These are phyloP conservation scores for Lipophrys pholis DNA, from an alignment of 2,113 vertebrate genomes.

Conservation along the genomic window DNA sequence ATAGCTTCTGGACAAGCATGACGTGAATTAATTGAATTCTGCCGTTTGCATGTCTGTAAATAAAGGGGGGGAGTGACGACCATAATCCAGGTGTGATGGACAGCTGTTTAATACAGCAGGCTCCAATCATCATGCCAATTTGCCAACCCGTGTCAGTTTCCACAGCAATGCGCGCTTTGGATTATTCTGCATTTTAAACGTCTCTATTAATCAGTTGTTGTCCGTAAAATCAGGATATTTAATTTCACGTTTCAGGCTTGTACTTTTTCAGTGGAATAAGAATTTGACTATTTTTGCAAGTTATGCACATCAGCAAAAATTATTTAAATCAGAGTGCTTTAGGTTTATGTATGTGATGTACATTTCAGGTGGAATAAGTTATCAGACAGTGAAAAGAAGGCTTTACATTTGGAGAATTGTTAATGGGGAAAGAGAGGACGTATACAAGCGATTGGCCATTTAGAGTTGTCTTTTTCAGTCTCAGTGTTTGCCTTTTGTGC, in stretches of 20 bases:
- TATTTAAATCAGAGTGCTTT: conserved; percentile 18
- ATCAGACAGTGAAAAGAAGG: conserved; percentile 5
- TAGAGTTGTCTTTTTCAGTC: background rate
- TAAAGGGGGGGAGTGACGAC: background rate
- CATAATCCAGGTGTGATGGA: background rate
- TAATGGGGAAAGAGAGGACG: background rate
- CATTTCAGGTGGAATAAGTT: conserved; percentile 22
- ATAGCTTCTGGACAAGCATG: background rate
- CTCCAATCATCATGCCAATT: background rate
- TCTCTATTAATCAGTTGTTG: background rate
- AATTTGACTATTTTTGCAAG: conserved; percentile 13
- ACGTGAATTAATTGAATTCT: background rate
- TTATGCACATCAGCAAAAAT: conserved; percentile 13
- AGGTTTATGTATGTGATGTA: conserved; percentile 28
- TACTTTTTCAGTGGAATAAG: conserved; percentile 1
- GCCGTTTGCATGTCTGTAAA: background rate
- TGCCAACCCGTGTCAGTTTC: background rate
- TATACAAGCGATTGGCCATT: background rate
- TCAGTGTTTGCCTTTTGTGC: background rate
- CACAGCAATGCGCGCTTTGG: background rate
- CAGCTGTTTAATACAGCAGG: background rate
- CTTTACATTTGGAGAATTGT: background rate
- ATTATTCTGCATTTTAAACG: conserved; percentile 1
- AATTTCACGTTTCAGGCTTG: background rate
- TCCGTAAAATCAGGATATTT: background rate